These are phyloP conservation scores for Cromileptes altivelis DNA, from an alignment of 2,113 vertebrate species.

Conservation along the genomic window DNA sequence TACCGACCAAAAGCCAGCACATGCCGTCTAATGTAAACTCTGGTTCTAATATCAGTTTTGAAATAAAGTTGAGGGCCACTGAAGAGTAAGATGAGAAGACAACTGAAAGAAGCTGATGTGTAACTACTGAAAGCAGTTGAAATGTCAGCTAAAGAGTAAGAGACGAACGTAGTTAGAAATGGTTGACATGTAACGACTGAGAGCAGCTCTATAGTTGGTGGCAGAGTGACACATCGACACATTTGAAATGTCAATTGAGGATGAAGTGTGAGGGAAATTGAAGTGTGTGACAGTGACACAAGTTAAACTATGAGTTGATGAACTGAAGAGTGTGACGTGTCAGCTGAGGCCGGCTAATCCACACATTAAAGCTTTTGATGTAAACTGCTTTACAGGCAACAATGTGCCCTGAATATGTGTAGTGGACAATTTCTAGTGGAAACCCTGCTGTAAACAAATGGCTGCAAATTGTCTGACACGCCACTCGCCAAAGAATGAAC, in stretches of 20 bases:
- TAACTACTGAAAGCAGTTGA: too few species aligned
- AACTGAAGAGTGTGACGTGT: background rate
- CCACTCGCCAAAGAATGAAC: slow-evolving; percentile 27
- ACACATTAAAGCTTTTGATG: background rate
- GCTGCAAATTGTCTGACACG: slow-evolving; percentile 44
- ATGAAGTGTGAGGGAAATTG: background rate
- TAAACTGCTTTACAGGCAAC: slow-evolving; percentile 8
- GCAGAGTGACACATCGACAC: too few species aligned
- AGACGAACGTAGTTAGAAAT: background rate
- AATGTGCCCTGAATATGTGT: slow-evolving; percentile 7
- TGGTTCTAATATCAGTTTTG: too few species aligned
- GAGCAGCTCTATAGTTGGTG: too few species aligned
- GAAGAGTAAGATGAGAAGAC: too few species aligned
- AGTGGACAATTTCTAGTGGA: slow-evolving; percentile 11
- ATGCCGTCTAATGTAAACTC: too few species aligned
- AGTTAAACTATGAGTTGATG: background rate
- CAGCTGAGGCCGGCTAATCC: background rate
- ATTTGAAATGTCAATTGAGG: background rate
- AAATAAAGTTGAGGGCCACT: too few species aligned
- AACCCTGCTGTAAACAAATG: slow-evolving; percentile 48
- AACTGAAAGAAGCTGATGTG: background rate
- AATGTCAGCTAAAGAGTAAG: background rate
- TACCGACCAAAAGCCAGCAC: too few species aligned
- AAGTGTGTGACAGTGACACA: background rate
- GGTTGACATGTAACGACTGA: too few species aligned